Conservation (phyloP, 2,888 invertebrate genomes). For the Campoplex nolae region DNA sequence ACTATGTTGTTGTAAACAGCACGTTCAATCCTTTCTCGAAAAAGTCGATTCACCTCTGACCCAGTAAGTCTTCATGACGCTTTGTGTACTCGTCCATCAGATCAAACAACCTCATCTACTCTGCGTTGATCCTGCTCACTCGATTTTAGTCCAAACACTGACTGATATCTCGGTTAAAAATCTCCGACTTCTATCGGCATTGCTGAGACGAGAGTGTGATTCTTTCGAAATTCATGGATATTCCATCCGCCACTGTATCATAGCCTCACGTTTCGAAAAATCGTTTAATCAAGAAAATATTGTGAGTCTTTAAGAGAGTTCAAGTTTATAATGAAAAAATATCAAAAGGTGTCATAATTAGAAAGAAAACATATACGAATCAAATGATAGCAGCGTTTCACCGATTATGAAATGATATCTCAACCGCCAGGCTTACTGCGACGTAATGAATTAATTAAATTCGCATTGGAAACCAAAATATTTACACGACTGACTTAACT, state of each 20-base stretch:
- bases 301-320: neutral
- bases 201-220: neutral
- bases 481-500: constrained; percentile 11
- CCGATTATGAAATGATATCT: constrained; percentile 4
- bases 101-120: no score
- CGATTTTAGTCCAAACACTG: no score
- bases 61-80: no score
- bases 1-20: no score
- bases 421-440: neutral
- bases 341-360: neutral
- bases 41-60: no score
- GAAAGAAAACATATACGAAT: neutral
- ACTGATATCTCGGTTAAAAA: neutral
- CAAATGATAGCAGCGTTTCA: neutral
- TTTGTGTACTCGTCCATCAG: no score
- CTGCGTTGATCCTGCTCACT: no score
- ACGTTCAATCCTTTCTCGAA: no score
- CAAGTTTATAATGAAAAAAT: neutral
- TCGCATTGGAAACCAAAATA: constrained; percentile 3
- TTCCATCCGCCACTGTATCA: neutral
- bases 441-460: constrained; percentile 16
- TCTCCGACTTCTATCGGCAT: neutral
- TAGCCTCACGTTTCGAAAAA: neutral
- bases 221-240: neutral
- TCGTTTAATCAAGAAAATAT: neutral